Base-by-base conservation (phyloP, 1,140 invertebrate genomes). In the Antheraea pernyi region DNA sequence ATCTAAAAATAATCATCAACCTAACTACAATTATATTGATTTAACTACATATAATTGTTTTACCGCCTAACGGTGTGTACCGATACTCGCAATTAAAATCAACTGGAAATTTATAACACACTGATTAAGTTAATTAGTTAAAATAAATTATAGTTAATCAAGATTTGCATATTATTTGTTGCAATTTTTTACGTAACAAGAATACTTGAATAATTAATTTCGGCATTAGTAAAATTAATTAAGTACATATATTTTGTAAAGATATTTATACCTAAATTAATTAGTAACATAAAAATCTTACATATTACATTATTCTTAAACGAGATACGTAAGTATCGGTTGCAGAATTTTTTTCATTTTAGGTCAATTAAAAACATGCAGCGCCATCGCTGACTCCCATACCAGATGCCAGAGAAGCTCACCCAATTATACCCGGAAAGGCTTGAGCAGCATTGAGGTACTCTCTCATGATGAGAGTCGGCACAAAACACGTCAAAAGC, bases 331-430 rank as follows among this genome's bases (percentile, higher is more conserved):
- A 77, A 71, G 73, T 74, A 65, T 70, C 69, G 70, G 72, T 65
- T 69, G 76, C 81, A 72, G 80, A 84, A 90, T 90, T 90, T 86
- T 88, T 90, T 78, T 84, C 81, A 87, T 90, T 88, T 88, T 74
- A 86, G 86, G 86, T 86, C 86, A 90, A 90, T 90, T 85, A 85
- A 88, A 87, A 86, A 82, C 73, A 69, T 42, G 30, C 5, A 79
- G 75, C 75, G 76, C 73, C 67, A 67, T 73, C 78, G 7, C 39
- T 36, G 64, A 11, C 70, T 70, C 65, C 79, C 80, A 75, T 84
- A 80, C 72, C 46, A 59, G 78, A 80, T 72, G 75, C 74, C 69
- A 69, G 71, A 78, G 77, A 79, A 74, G 73, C 77, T 83, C 74
- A 82, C 79, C 80, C 81, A 81, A 82, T 81, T 84, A 76, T 73